A percentile compares a stretch with the other conserved stretches of the same genome.
Evolutionary conservation across 1,140 invertebrate genomes (phyloP).

Genomic region (Papilio dardanus): DNA sequence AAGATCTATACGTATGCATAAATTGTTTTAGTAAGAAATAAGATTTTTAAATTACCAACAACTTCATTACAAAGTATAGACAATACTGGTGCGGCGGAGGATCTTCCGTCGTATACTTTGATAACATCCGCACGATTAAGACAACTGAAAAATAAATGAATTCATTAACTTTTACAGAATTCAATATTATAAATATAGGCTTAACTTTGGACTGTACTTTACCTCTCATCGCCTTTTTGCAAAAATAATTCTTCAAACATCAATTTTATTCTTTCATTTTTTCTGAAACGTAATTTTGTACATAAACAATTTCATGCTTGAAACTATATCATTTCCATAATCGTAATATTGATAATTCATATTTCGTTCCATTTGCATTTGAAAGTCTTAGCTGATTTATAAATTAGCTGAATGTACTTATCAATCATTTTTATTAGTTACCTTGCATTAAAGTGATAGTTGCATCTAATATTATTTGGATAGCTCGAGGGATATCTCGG

Average conservation of each 20-base stretch:
- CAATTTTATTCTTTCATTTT: conserved; percentile 84
- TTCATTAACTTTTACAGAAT: conserved; percentile 38
- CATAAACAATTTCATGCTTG: no score
- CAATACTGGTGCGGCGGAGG: conserved; percentile 86
- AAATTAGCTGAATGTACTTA: no score
- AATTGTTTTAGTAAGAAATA: no score
- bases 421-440: no score
- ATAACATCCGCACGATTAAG: conserved; percentile 91
- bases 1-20: no score
- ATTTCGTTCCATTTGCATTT: no score
- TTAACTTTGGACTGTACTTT: conserved; percentile 42
- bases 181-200: background rate
- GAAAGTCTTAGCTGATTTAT: no score
- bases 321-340: no score
- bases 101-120: conserved; percentile 89
- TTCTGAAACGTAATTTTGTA: conserved; percentile 78
- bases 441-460: conserved; percentile 91
- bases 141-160: conserved; percentile 85
- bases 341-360: no score
- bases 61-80: conserved; percentile 91
- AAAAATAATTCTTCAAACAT: conserved; percentile 86
- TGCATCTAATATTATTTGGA: conserved; percentile 90
- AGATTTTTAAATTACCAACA: conserved; percentile 63
- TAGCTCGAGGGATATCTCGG: conserved; percentile 93
- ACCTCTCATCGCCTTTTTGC: conserved; percentile 87